Conservation (phyloP, 2,797 vertebrate genomes). For the Phylloscopus collybita region DNA sequence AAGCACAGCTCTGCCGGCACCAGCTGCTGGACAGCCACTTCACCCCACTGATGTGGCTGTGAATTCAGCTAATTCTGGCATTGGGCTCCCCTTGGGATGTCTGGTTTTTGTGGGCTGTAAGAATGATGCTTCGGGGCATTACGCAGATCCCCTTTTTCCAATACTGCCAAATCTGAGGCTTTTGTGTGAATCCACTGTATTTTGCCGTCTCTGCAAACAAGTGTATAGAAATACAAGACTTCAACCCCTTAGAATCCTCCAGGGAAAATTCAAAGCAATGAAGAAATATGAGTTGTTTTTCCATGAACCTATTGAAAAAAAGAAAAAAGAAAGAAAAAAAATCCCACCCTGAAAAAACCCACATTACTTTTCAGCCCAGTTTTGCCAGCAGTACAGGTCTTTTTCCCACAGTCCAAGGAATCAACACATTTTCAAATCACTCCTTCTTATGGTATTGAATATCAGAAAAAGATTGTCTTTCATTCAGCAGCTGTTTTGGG, state of each 20-base stretch:
- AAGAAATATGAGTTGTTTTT: slow-evolving; percentile 62
- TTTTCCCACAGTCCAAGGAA: slow-evolving; percentile 71
- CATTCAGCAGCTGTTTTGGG: slow-evolving; percentile 54
- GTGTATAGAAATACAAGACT: slow-evolving; percentile 26
- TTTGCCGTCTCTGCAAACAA: slow-evolving; percentile 26
- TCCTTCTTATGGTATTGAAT: slow-evolving; percentile 57
- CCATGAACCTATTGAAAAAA: slow-evolving; percentile 9
- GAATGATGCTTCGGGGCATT: not conserved
- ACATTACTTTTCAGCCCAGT: slow-evolving; percentile 23
- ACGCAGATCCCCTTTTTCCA: not conserved
- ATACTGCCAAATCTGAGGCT: not conserved
- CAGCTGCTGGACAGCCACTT: accelerated
- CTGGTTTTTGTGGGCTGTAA: not conserved
- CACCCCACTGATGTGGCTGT: not conserved
- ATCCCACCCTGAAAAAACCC: not conserved
- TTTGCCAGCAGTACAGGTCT: slow-evolving; percentile 54
- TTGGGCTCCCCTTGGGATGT: not conserved
- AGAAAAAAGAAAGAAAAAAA: not conserved
- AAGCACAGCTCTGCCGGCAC: not conserved
- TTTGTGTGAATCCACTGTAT: not conserved
- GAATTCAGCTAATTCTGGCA: slow-evolving; percentile 12
- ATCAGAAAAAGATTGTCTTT: slow-evolving; percentile 66
- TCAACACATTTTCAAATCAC: slow-evolving; percentile 69
- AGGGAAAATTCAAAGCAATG: slow-evolving; percentile 57
- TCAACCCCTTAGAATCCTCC: slow-evolving; percentile 9